Conservation (phyloP, 1,140 invertebrate genomes). For the Lucilia sericata region DNA sequence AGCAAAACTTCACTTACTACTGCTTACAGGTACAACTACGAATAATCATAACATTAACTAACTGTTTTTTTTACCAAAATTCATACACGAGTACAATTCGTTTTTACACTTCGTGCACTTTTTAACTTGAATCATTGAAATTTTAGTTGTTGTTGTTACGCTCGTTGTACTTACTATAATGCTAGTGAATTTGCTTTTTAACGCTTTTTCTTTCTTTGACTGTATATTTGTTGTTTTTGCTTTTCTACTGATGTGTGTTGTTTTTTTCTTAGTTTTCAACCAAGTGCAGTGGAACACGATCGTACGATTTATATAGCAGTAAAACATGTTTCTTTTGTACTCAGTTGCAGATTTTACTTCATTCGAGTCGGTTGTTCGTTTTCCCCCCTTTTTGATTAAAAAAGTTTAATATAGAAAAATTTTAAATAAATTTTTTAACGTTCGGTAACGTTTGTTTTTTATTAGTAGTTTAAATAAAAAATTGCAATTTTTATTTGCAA, state of each 20-base stretch:
- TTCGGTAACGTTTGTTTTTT: slow-evolving; percentile 1
- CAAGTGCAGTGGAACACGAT: slow-evolving; percentile 30
- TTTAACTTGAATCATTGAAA: neutral
- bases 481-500: neutral
- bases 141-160: neutral
- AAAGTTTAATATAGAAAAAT: neutral
- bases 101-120: neutral
- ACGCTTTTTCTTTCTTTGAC: too few relatives aligned
- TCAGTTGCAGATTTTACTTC: slow-evolving; percentile 49
- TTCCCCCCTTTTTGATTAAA: neutral
- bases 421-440: neutral
- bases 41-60: neutral
- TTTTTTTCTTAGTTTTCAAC: neutral
- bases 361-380: slow-evolving; percentile 45
- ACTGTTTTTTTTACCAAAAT: neutral
- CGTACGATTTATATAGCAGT: slow-evolving; percentile 47
- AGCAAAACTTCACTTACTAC: slow-evolving; percentile 10
- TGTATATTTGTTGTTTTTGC: neutral
- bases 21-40: neutral
- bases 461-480: neutral
- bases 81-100: neutral
- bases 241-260: neutral
- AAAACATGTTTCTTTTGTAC: slow-evolving; percentile 48
- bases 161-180: neutral
- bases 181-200: neutral